Conservation (phyloP, 2,113 vertebrate species). For the Notiomystis cincta region DNA sequence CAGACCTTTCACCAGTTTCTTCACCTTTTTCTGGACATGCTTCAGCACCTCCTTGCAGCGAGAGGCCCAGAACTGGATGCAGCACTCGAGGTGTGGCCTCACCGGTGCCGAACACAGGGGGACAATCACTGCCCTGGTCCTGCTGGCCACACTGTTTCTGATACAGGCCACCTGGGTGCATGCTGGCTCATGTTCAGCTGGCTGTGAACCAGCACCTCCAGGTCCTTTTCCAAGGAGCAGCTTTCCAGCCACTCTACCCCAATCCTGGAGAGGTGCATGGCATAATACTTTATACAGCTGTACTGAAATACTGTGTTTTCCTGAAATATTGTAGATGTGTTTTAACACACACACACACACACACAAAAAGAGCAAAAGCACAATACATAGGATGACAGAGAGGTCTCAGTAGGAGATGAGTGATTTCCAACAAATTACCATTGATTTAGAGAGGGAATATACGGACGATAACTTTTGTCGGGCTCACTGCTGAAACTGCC, state of each 20-base stretch:
- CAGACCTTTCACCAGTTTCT: not conserved
- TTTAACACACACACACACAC: not conserved
- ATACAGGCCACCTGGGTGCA: not conserved
- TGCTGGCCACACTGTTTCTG: not conserved
- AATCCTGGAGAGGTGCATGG: not conserved
- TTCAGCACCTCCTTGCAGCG: not conserved
- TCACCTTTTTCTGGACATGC: not conserved
- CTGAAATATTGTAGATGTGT: not conserved
- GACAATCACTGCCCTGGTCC: not conserved
- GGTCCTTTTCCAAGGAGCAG: not conserved
- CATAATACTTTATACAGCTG: not conserved
- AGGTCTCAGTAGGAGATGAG: not conserved
- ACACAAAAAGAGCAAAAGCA: not conserved
- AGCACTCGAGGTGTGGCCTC: not conserved
- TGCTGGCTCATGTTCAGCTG: not conserved
- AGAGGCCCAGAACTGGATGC: not conserved
- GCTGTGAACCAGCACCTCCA: not conserved
- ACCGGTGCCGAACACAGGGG: too few species aligned
- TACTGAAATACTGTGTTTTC: not conserved
- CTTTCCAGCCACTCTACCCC: not conserved
- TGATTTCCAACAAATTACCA: not conserved
- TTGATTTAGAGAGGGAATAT: not conserved
- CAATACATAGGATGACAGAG: not conserved
- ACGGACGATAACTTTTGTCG: not conserved
- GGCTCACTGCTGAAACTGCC: not conserved